phyloP scores from a whole-genome alignment of 92 coral and sea anemone species.

The Hydrozoanthus gracilis region DNA sequence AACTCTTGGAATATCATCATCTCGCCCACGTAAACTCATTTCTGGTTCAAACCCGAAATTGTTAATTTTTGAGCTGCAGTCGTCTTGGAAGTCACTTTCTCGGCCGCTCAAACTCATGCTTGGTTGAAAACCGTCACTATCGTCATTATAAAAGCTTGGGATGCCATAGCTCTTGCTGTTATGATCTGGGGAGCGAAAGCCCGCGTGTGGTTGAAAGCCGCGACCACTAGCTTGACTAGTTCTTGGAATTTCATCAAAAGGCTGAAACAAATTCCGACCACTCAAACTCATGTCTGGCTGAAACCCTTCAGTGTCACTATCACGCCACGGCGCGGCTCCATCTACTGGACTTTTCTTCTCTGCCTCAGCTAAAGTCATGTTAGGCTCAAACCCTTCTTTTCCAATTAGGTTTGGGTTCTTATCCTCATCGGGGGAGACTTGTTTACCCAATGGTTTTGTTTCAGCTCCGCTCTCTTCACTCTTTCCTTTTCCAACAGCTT shows the following conservation, averaged over 20 bases:
- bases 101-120: conserved; percentile 17
- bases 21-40: conserved; percentile 32
- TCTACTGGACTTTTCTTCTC: background rate
- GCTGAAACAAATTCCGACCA: conserved; percentile 10
- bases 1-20: background rate
- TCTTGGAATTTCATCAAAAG: conserved; percentile 31
- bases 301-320: conserved; percentile 15
- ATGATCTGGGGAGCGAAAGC: background rate
- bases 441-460: background rate
- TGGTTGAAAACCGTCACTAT: conserved; percentile 44
- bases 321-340: background rate
- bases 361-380: background rate
- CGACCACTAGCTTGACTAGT: background rate
- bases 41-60: conserved; percentile 44
- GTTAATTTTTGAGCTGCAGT: background rate
- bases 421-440: background rate
- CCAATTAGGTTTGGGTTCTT: background rate
- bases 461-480: background rate
- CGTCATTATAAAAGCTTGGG: conserved; percentile 44
- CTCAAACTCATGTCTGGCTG: conserved; percentile 31
- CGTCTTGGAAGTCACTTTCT: background rate
- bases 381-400: conserved; percentile 17
- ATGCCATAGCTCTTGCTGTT: conserved; percentile 1
- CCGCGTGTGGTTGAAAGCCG: conserved; percentile 10
- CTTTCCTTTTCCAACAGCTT: background rate